Evolutionary conservation across 1,140 invertebrate genomes (phyloP), one percentile per base, ranked within the genome.

Genomic region (Tetragonula clypearis): DNA sequence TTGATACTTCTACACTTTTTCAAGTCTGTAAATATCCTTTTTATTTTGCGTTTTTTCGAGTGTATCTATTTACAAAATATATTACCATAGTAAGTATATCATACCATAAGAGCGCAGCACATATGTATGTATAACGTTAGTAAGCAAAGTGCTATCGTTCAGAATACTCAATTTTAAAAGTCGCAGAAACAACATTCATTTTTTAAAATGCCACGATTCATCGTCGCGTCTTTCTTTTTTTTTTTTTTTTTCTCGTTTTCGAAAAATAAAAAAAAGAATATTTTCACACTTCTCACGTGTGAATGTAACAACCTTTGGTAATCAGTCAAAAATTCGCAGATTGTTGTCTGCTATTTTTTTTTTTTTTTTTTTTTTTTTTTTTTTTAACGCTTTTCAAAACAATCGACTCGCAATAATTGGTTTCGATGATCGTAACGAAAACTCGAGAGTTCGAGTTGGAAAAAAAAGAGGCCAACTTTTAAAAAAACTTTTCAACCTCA

Each of bases 81-180:
- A 79, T 81, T 75, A 68, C 58, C 58, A 87, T 87, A 84, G 68
- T 55, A 72, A 84, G 68, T 55, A 72, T 53, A 49, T 41, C 26
- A 90, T 35, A 79, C n/a, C 77, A 60, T 62, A 87, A 87, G 75
- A 89, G 82, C 82, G 87, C 88, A 90, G 87, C 87, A 84, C 88
- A 86, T 83, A 41, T 41, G 41, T 41, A 41, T 41, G 41, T 41
- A 88, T 82, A 79, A 86, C 35, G 35, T 73, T 86, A 86, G 76
- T 55, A 82, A 86, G 80, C 30, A 21, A 78, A 66, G 30, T 88
- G 85, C 68, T 79, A 77, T 82, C 66, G 55, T 84, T 79, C 23
- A 62, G 60, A 58, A 73, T 74, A 81, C 56, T 74, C 79, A 17
- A 53, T 49, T n/a, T 41, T n/a, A 76, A n/a, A 49, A 62, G 26